These are phyloP conservation scores for Lycaena phlaeas DNA, from an alignment of 2,888 invertebrate species.

Conservation along the genomic window DNA sequence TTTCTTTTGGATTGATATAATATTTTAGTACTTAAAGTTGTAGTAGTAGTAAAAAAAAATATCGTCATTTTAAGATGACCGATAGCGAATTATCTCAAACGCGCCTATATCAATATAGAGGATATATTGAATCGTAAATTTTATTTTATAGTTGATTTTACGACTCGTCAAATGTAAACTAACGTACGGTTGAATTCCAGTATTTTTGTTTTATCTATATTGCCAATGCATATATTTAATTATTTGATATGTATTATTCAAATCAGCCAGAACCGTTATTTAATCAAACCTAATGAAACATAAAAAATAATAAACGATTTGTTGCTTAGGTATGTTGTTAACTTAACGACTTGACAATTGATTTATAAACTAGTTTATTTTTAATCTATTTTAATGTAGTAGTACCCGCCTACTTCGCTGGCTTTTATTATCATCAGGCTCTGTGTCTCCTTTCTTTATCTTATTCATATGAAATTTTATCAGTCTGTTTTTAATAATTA, in stretches of 20 bases:
- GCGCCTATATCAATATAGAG: conserved; percentile 1
- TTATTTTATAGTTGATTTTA: conserved; percentile 1
- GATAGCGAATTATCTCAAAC: neutral
- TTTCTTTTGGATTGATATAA: too few species aligned
- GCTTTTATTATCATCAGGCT: too few species aligned
- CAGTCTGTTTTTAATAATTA: too few species aligned
- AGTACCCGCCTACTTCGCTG: too few species aligned
- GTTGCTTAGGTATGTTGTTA: neutral
- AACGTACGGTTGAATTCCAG: conserved; percentile 1
- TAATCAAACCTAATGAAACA: neutral
- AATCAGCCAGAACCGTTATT: neutral
- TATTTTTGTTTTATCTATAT: neutral
- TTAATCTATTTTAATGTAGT: too few species aligned
- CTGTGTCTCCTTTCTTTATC: too few species aligned
- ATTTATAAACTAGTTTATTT: neutral
- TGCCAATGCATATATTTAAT: neutral
- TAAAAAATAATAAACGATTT: neutral
- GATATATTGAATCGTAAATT: neutral
- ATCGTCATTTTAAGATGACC: neutral
- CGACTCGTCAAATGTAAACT: conserved; percentile 1
- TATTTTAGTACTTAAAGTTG: too few species aligned
- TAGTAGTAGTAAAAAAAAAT: neutral
- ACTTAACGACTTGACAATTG: neutral
- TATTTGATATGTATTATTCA: neutral
- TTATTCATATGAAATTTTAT: too few species aligned